Evolutionary conservation across 2,797 vertebrate species (phyloP), one percentile per base, ranked within the genome.

Genomic region (Lepidocolaptes lacrymiger): DNA sequence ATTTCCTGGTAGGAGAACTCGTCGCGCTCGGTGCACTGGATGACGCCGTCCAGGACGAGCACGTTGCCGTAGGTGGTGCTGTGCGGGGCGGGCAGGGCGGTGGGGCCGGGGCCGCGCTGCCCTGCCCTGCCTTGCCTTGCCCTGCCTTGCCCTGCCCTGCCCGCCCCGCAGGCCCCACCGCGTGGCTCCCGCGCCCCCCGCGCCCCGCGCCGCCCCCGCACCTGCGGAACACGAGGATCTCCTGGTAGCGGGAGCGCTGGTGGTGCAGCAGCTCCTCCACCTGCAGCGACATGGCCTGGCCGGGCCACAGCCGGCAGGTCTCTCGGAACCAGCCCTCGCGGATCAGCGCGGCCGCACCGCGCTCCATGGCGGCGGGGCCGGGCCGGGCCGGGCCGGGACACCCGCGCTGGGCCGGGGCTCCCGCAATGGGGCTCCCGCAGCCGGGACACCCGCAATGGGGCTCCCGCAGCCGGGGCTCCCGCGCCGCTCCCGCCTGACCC

Each of bases 1-100:
- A 99, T 99, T 97, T 99, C 99, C 88, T 99, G 99, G 96, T 99
- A 99, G 52, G 99, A 99, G 96, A 99, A 99, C 96, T 99, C 99
- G 62, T 99, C 99, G 49, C 99, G 98, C 96, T 99, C 99, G 2
- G 99, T 99, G 97, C 99, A 99, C 96, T 99, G 99, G 96, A 99
- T 99, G 84, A 99, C 98, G n/a, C 99, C 99, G 88, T 99, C 99
- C 96, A 99, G 97, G 85, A 99, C 98, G 95, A 99, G 95, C 56
- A 99, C 99, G 61, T 99, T 99, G 32, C 99, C 99, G 63, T 99
- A 99, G 22, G 99, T 99, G 98, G 99, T 99, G 97, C 99, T 99
- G 98, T 24, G 87, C 92, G 81, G 75, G 80, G 92, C 48, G 66
- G 46, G 77, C 43, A 44, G 43, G 41, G 26, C 63, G 46, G 86